Base-by-base conservation (phyloP, 2,797 vertebrate genomes). In the Oceanodroma leucorhoa region DNA sequence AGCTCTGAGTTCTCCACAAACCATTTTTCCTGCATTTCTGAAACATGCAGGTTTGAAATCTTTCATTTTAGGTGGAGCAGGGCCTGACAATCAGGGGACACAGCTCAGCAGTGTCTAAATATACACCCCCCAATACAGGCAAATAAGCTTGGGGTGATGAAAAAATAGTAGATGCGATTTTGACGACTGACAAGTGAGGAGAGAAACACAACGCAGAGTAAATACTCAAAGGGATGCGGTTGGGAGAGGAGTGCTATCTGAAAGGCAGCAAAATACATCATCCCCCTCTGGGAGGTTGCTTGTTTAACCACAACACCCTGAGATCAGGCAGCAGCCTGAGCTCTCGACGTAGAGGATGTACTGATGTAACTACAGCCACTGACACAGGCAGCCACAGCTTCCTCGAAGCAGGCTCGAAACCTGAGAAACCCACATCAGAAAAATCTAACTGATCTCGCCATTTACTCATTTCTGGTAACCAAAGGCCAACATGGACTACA, bases 121-220 rank as follows among this genome's bases (percentile, higher is more conserved):
- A 83, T 73, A 95, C 67, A 82, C 19, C 71, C 8, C 43, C 40
- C 69, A 36, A 36, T 36, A 40, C 30, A 75, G 54, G 85, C 58
- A 83, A 81, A 88, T 77, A 75, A 84, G 43, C 10, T 57, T 26
- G 43, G 48, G 83, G 19, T 0, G 3, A 87, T 84, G 89, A 64
- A 94, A 94, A 93, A 92, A 89, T 82, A 89, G 82, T 14, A 72
- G 67, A 73, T 41, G n/a, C 8, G 38, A 80, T 87, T 90, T 51
- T 24, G 17, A 24, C 5, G 22, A 76, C 53, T 66, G 73, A 95
- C 64, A 93, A 93, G 58, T 14, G n/a, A 90, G 55, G 32, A 73
- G 43, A 62, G 60, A 84, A 92, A 85, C 4, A 11, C 0, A 2
- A 55, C 23, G 34, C 62, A 32, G 53, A 66, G 57, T 18, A 75